Base-by-base conservation (phyloP, 2,888 invertebrate genomes). In the Enchytraeus crypticus region DNA sequence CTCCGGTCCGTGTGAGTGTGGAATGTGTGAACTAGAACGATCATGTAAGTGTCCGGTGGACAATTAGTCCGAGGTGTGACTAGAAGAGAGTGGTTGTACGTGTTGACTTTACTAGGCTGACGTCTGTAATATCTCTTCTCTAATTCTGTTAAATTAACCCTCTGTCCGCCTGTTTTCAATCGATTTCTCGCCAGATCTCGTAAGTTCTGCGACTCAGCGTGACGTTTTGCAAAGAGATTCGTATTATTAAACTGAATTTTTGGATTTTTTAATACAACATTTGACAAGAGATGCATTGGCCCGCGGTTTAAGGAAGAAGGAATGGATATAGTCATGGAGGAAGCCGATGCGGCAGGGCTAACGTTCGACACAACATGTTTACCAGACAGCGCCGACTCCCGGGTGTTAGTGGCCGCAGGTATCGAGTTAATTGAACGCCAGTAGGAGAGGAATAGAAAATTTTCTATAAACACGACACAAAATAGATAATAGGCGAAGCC, bases 1-100 rank as follows among this genome's bases (percentile, higher is more conserved):
- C 75, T 59, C 47, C 67, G 54, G n/a, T 63, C 65, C 11, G 61
- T 84, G 75, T 90, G 87, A 71, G 84, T 85, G 1, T 84, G 81
- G 62, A 92, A 57, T n/a, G 66, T 64, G 58, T 71, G 71, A 33
- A 69, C 61, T 8, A 72, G 56, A 27, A 69, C 56, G n/a, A 67
- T 47, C 11, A 66, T 34, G 18, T 54, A 30, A 3, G 64, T 64
- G 45, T 53, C 32, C n/a, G 51, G 14, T 11, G 47, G 27, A 32
- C 68, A 68, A 1, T 57, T 23, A 2, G 38, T 23, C 30, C 30
- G 30, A 2, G 60, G 65, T 8, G 33, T 51, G 11, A 62, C 29
- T 18, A 64, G 14, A 38, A 59, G 53, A 3, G 38, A 45, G 51
- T 63, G 59, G 23, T 27, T 8, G 34, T 38, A 64, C 18, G 59